These are phyloP conservation scores for Columba guinea DNA, from an alignment of 2,797 vertebrate genomes.

Conservation along the genomic window DNA sequence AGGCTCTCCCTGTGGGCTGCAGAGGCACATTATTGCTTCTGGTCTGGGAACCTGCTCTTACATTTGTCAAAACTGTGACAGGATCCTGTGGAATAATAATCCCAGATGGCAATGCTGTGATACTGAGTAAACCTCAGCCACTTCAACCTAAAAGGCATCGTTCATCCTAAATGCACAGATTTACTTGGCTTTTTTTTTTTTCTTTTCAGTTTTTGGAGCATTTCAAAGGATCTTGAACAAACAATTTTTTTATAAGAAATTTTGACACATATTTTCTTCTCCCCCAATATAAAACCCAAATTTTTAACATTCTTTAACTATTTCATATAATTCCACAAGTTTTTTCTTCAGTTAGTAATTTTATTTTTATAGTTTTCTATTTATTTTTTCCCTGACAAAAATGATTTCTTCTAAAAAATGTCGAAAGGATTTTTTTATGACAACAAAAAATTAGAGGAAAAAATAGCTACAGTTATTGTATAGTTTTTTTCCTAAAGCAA, in stretches of 20 bases:
- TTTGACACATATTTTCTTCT: not conserved
- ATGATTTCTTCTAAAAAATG: not conserved
- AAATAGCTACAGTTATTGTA: not conserved
- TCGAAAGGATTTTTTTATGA: not conserved
- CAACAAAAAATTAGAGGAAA: not conserved
- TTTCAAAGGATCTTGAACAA: not conserved
- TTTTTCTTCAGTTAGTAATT: not conserved
- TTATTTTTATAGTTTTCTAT: not conserved
- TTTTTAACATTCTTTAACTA: not conserved
- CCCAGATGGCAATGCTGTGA: not conserved
- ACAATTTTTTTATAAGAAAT: not conserved
- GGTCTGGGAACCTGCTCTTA: not conserved
- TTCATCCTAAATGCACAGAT: not conserved
- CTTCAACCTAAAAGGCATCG: not conserved
- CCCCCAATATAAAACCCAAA: accelerated
- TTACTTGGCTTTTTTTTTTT: not conserved
- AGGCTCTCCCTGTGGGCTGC: not conserved
- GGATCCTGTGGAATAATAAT: not conserved
- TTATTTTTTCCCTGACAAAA: not conserved
- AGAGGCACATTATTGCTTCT: not conserved
- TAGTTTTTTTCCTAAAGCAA: not conserved
- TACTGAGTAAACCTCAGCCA: not conserved
- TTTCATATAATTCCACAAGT: not conserved
- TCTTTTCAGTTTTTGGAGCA: not conserved
- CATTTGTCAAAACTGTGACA: not conserved